Evolutionary conservation across 1,140 invertebrate genomes (phyloP), one percentile per base, ranked within the genome.

Genomic region (Brachionus manjavacas): DNA sequence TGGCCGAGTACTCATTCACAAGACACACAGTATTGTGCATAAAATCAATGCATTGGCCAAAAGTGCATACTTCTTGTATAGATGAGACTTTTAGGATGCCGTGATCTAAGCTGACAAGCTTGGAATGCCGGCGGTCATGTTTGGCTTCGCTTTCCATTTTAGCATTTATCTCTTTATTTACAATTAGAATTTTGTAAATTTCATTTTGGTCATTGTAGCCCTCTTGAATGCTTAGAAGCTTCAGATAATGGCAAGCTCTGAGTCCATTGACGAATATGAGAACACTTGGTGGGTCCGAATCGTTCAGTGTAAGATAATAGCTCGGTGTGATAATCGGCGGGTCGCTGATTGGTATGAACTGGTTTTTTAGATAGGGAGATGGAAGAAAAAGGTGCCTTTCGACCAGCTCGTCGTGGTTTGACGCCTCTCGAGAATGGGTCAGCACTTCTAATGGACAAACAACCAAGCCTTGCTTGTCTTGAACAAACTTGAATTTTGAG

Each of bases 291-390:
- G 46, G 9, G 23, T 64, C 60, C 3, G n/a, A 23, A 9, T 81
- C 79, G 12, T 41, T 39, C 16, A 81, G 31, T 20, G 60, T 64
- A 3, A 81, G 20, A 12, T 64, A 43, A 12, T 55, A 64, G 11
- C 4, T 39, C 20, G 52, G 79, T 12, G 55, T 64, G 8, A 81
- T 23, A 4, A 23, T 39, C 16, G 66, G 4, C 0, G 20, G 43
- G 14, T 20, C 20, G 3, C 9, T 9, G 41, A 81, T 14, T 14
- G 52, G 52, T 31, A 81, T 81, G 16, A 35, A 81, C 16, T 68
- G 79, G 64, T 81, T 60, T 68, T 81, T 81, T 60, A 81, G 31
- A 81, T 43, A 81, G n/a, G 52, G 79, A 9, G 79, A 81, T 60
- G 79, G 79, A 16, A 81, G n/a, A 64, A 81, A 81, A 14, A 81